Conservation (phyloP, 35 echinoderm and acorn worm species). For the Holothuria glaberrima region DNA sequence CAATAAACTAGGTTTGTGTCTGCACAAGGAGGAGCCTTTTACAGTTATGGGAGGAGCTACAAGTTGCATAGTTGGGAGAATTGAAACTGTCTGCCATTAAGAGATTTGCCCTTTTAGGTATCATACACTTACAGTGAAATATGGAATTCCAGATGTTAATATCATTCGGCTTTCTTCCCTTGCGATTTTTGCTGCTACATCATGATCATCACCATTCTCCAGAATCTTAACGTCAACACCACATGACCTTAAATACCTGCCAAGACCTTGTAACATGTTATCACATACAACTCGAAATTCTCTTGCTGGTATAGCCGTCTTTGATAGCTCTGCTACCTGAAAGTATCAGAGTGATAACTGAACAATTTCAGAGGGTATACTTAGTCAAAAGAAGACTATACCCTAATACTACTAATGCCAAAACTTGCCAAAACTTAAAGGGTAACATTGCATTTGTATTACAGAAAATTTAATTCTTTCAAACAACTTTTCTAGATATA, state of each 20-base stretch:
- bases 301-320: slow-evolving; percentile 56
- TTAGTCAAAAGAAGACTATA: no score
- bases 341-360: neutral
- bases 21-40: no score
- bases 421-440: no score
- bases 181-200: slow-evolving; percentile 67
- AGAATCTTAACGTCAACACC: slow-evolving; percentile 95
- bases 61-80: no score
- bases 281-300: slow-evolving; percentile 93
- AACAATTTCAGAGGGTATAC: neutral
- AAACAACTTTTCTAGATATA: no score
- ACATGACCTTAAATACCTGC: slow-evolving; percentile 77
- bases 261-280: slow-evolving; percentile 97
- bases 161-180: no score
- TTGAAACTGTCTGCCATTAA: neutral
- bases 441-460: neutral
- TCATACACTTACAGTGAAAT: neutral
- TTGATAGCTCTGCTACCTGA: neutral
- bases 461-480: no score
- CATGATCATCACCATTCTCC: slow-evolving; percentile 83
- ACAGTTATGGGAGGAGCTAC: no score
- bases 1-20: no score
- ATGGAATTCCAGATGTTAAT: slow-evolving; percentile 17
- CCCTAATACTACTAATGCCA: no score
- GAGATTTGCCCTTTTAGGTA: no score